These are phyloP conservation scores for Condylura cristata DNA, from an alignment of 2,113 vertebrate genomes.

Conservation along the genomic window DNA sequence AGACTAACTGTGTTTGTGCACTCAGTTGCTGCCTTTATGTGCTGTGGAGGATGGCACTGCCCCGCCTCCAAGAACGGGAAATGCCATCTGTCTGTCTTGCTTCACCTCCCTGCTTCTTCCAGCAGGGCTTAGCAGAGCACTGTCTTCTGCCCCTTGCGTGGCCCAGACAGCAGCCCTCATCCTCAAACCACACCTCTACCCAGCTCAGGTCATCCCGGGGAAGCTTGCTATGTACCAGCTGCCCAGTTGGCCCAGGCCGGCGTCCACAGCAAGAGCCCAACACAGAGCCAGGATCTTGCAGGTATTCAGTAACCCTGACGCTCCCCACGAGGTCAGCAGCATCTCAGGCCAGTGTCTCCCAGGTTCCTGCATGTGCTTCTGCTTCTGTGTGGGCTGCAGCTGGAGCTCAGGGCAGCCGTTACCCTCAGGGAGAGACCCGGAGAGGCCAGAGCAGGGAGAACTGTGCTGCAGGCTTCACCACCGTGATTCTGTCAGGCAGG, in stretches of 20 bases:
- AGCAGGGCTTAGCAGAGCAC: neutral
- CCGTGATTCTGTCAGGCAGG: neutral
- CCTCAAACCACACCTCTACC: neutral
- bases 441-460: neutral
- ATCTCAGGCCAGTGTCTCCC: neutral
- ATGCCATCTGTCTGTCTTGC: neutral
- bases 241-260: neutral
- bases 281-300: neutral
- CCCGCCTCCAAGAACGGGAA: neutral
- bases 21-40: neutral
- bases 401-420: neutral
- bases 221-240: neutral
- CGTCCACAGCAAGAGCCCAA: neutral
- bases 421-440: neutral
- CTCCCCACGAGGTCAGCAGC: neutral
- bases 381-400: neutral
- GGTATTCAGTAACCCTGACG: neutral
- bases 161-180: neutral
- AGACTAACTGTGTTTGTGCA: neutral
- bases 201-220: neutral
- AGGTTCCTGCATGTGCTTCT: neutral
- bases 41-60: neutral
- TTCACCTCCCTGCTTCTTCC: neutral
- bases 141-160: neutral
- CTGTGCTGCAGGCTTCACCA: neutral